A percentile compares a stretch with the other conserved stretches of the same genome.
phyloP scores from a whole-genome alignment of 2,888 invertebrate genomes.

The Drosophila stalkeri region DNA sequence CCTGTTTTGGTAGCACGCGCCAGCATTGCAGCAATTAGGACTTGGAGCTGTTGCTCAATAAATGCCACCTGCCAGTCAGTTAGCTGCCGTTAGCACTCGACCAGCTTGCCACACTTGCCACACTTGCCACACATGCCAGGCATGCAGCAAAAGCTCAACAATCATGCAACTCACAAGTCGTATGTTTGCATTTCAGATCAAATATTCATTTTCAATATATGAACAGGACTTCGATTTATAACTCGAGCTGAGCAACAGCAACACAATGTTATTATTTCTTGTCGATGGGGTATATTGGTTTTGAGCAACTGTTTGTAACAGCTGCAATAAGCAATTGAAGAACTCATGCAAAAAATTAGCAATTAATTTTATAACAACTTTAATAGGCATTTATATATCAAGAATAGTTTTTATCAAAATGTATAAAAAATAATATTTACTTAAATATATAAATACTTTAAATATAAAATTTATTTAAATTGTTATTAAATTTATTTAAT shows the following conservation, averaged over 20 bases:
- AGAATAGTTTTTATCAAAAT: not conserved
- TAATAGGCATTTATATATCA: too few species aligned
- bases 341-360: not conserved
- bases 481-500: not conserved
- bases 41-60: constrained; percentile 24
- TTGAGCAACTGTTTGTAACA: not conserved
- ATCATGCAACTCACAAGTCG: constrained; percentile 28
- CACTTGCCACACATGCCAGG: constrained; percentile 20
- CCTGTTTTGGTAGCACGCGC: constrained; percentile 56
- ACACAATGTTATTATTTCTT: not conserved
- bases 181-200: constrained; percentile 55
- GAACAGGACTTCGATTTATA: constrained; percentile 25
- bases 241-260: not conserved
- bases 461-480: not conserved
- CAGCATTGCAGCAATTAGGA: constrained; percentile 42
- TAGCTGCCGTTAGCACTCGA: not conserved
- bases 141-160: constrained; percentile 29
- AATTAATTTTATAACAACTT: not conserved
- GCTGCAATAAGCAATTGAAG: not conserved
- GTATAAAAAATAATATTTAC: too few species aligned
- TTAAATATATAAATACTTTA: too few species aligned
- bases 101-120: constrained; percentile 27
- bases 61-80: constrained; percentile 32
- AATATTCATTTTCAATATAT: constrained; percentile 74
- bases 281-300: not conserved